Conservation (phyloP, 2,797 vertebrate genomes). For the Graptemys geographica region DNA sequence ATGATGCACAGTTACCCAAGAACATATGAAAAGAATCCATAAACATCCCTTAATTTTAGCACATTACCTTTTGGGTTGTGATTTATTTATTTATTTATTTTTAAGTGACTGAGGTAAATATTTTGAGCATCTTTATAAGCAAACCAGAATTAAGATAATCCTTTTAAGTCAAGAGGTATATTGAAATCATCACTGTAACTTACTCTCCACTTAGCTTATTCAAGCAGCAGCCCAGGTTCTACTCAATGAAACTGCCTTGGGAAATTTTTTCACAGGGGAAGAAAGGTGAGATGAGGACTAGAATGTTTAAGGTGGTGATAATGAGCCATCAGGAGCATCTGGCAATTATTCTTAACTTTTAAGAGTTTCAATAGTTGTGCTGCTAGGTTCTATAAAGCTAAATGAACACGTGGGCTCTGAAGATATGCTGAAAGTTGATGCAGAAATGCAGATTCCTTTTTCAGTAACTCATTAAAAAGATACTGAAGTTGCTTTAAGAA, state of each 20-base stretch:
- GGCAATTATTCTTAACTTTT: conserved; percentile 54
- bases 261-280: conserved; percentile 31
- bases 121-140: neutral
- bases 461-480: conserved; percentile 33
- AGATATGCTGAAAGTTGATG: conserved; percentile 34
- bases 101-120: neutral
- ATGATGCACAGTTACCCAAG: neutral
- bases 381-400: conserved; percentile 25
- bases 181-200: neutral
- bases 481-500: neutral
- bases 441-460: conserved; percentile 43
- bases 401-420: conserved; percentile 27
- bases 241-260: conserved; percentile 15
- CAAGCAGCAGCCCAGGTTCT: conserved; percentile 9
- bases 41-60: neutral
- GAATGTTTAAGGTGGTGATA: conserved; percentile 46
- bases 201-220: conserved; percentile 6
- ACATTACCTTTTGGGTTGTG: neutral
- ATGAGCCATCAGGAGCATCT: conserved; percentile 33
- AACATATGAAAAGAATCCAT: neutral
- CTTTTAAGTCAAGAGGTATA: neutral
- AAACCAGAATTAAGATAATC: neutral
- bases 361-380: conserved; percentile 30
- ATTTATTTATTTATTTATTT: neutral
- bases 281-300: conserved; percentile 1